Percentiles rank a stretch among this genome's conserved stretches.
Evolutionary conservation across 1,140 invertebrate genomes (phyloP).

Genomic region (Sycophila sp.): DNA sequence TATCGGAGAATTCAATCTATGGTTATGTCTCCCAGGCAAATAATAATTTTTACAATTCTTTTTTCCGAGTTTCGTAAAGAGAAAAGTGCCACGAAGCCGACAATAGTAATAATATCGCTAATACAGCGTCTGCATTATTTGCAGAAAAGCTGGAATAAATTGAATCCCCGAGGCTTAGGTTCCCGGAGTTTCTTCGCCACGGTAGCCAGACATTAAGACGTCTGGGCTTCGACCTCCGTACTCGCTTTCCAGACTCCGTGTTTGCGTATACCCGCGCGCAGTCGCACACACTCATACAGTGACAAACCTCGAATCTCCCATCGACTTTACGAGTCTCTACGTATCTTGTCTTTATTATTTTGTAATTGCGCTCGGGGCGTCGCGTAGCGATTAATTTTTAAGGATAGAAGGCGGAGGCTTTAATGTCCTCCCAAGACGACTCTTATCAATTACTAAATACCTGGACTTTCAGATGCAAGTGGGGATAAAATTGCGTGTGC

Average conservation of each 20-base stretch:
- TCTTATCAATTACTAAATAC: slow-evolving; percentile 8
- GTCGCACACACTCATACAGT: too few species aligned
- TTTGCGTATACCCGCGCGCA: too few species aligned
- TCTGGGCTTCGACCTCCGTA: slow-evolving; percentile 58
- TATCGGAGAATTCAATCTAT: too few species aligned
- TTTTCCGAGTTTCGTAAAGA: too few species aligned
- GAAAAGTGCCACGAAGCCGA: not conserved
- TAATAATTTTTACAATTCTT: too few species aligned
- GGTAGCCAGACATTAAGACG: slow-evolving; percentile 58
- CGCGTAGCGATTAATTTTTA: slow-evolving; percentile 7
- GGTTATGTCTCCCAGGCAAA: too few species aligned
- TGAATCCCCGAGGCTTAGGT: slow-evolving; percentile 42
- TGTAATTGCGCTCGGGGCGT: slow-evolving; percentile 46
- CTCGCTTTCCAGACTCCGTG: slow-evolving; percentile 37
- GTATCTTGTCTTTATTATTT: slow-evolving; percentile 62
- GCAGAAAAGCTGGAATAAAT: slow-evolving; percentile 33
- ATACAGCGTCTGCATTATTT: slow-evolving; percentile 18
- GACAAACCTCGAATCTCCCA: not conserved
- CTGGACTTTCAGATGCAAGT: not conserved
- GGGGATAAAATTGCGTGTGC: too few species aligned
- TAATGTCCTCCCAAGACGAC: not conserved
- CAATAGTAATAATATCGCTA: not conserved
- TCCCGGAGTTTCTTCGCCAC: slow-evolving; percentile 29
- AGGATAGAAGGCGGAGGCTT: not conserved
- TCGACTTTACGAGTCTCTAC: slow-evolving; percentile 43